These are phyloP conservation scores for Dendrocincla tyrannina DNA, from an alignment of 2,797 vertebrate genomes.

Conservation along the genomic window DNA sequence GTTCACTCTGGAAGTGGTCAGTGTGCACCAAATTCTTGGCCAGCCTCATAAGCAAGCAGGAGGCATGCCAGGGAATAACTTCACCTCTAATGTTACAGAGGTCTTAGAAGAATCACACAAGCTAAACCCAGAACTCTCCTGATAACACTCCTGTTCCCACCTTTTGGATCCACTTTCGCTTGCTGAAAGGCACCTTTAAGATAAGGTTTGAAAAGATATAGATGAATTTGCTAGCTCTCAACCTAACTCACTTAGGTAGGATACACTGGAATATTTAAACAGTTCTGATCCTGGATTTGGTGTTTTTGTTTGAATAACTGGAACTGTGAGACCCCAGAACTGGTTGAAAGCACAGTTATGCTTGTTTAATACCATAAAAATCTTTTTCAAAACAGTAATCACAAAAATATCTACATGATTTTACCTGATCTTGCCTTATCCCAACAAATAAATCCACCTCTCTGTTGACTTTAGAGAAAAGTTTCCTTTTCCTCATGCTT, in stretches of 20 bases:
- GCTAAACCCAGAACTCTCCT: not conserved
- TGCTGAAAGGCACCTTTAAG: not conserved
- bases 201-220: not conserved
- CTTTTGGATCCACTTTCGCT: not conserved
- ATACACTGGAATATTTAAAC: not conserved
- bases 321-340: not conserved
- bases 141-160: not conserved
- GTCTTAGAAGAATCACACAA: not conserved
- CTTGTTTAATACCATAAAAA: not conserved
- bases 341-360: not conserved
- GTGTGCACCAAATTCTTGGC: not conserved
- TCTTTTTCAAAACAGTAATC: not conserved
- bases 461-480: not conserved
- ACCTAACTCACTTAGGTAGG: not conserved
- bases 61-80: not conserved
- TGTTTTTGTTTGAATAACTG: not conserved
- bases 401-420: not conserved
- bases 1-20: not conserved
- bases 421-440: not conserved
- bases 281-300: not conserved
- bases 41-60: not conserved
- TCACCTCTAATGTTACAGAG: not conserved
- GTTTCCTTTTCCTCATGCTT: not conserved
- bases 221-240: not conserved
- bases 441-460: not conserved